Evolutionary conservation across 2,888 invertebrate species (phyloP).

Genomic region (Carcina quercana): DNA sequence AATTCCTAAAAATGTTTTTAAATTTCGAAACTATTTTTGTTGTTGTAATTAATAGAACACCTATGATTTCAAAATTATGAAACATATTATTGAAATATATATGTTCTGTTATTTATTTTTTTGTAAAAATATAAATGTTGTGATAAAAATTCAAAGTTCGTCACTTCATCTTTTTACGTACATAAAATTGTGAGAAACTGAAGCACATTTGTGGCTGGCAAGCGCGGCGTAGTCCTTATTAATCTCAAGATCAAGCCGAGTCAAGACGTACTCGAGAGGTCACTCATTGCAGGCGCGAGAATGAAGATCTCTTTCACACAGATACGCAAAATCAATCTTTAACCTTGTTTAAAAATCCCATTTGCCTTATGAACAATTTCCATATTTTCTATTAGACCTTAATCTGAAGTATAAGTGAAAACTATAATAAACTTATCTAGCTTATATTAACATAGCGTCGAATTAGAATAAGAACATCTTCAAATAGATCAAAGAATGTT

Average conservation of each 20-base stretch:
- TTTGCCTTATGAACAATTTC: not conserved
- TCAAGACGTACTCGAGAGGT: slow-evolving; percentile 55
- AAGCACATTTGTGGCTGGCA: slow-evolving; percentile 24
- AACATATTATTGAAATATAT: too few species aligned
- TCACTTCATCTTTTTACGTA: slow-evolving; percentile 31
- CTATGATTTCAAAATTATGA: too few species aligned
- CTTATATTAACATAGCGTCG: too few species aligned
- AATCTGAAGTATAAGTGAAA: too few species aligned
- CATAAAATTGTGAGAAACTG: slow-evolving; percentile 18
- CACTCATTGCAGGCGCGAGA: slow-evolving; percentile 47
- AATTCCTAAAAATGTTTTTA: too few species aligned
- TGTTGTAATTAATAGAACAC: not conserved
- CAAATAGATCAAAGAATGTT: not conserved
- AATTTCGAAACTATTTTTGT: too few species aligned
- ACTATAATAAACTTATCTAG: too few species aligned
- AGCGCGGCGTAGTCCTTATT: slow-evolving; percentile 56
- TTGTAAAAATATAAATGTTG: not conserved
- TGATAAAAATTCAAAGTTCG: slow-evolving; percentile 24
- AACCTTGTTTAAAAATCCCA: slow-evolving; percentile 18
- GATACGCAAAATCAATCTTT: slow-evolving; percentile 31
- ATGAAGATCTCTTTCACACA: slow-evolving; percentile 39
- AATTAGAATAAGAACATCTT: too few species aligned
- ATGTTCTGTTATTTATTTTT: too few species aligned
- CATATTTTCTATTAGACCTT: too few species aligned
- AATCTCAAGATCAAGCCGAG: slow-evolving; percentile 53